These are phyloP conservation scores for Cantharis rufa DNA, from an alignment of 2,888 invertebrate species.

Conservation along the genomic window DNA sequence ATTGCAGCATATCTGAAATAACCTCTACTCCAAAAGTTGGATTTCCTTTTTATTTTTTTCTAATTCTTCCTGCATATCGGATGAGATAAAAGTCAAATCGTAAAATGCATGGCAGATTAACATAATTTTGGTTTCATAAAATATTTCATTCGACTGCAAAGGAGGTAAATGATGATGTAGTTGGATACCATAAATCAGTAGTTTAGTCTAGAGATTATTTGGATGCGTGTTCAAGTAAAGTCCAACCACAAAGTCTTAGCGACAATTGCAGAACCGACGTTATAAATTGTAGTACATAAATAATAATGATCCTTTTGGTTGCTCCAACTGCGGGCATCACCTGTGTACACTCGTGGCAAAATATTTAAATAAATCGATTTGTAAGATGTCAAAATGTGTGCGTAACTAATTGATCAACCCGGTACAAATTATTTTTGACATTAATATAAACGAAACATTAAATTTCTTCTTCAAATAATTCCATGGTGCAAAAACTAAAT, in stretches of 20 bases:
- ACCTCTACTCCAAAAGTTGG: neutral
- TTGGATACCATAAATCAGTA: slow-evolving; percentile 36
- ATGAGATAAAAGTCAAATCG: neutral
- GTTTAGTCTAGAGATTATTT: slow-evolving; percentile 35
- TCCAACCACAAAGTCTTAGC: slow-evolving; percentile 29
- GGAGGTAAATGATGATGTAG: slow-evolving; percentile 29
- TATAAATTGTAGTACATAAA: slow-evolving; percentile 30
- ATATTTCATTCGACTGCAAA: neutral
- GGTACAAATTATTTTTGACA: slow-evolving; percentile 1
- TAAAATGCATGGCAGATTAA: neutral
- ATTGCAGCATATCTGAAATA: neutral
- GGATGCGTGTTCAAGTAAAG: slow-evolving; percentile 31
- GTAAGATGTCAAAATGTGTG: slow-evolving; percentile 18
- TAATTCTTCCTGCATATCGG: neutral
- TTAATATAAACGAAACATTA: slow-evolving; percentile 1
- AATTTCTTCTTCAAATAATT: slow-evolving; percentile 20
- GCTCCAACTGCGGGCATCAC: slow-evolving; percentile 18
- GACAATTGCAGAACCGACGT: slow-evolving; percentile 32
- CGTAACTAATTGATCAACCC: slow-evolving; percentile 15
- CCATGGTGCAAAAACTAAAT: slow-evolving; percentile 35
- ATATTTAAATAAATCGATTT: slow-evolving; percentile 27
- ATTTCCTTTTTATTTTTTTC: neutral
- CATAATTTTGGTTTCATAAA: neutral
- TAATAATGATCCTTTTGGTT: slow-evolving; percentile 25
- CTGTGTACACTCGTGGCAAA: slow-evolving; percentile 19